Evolutionary conservation across 92 coral and sea anemone genomes (phyloP).

Genomic region (Palythoa heliodiscus): DNA sequence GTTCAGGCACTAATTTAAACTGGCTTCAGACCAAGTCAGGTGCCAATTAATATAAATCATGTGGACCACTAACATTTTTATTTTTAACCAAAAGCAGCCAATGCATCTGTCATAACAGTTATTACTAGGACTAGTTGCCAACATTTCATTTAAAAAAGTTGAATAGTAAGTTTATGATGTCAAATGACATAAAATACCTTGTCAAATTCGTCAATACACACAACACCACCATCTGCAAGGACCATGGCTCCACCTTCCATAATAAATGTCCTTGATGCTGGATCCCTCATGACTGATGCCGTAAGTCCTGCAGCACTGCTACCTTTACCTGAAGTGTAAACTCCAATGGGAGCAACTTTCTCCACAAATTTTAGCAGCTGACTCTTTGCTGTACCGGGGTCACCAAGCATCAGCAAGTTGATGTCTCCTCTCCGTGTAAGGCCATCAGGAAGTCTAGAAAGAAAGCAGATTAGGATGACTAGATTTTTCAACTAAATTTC

Average conservation of each 20-base stretch:
- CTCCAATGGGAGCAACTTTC: constrained; percentile 95
- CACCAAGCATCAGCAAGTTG: constrained; percentile 91
- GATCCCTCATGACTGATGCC: constrained; percentile 98
- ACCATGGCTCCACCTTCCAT: constrained; percentile 99
- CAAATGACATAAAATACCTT: constrained; percentile 62
- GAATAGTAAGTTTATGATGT: neutral
- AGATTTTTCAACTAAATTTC: neutral
- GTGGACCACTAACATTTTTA: too few relatives aligned
- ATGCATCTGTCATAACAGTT: too few relatives aligned
- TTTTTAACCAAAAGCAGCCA: too few relatives aligned
- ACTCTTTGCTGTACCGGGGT: constrained; percentile 99
- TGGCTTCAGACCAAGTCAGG: too few relatives aligned
- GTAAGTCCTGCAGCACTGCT: constrained; percentile 99
- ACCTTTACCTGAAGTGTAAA: constrained; percentile 97
- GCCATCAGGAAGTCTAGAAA: constrained; percentile 92
- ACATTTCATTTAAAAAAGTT: neutral
- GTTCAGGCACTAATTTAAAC: too few relatives aligned
- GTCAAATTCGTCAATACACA: constrained; percentile 98
- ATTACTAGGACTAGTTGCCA: neutral
- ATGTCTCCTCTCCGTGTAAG: constrained; percentile 98
- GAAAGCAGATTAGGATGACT: neutral
- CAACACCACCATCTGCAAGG: constrained; percentile 99
- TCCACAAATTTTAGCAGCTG: constrained; percentile 97
- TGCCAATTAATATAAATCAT: too few relatives aligned
- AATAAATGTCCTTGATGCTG: constrained; percentile 91